Evolutionary conservation across 2,797 vertebrate genomes (phyloP), one percentile per base, ranked within the genome.

Genomic region (Harpagifer antarcticus): DNA sequence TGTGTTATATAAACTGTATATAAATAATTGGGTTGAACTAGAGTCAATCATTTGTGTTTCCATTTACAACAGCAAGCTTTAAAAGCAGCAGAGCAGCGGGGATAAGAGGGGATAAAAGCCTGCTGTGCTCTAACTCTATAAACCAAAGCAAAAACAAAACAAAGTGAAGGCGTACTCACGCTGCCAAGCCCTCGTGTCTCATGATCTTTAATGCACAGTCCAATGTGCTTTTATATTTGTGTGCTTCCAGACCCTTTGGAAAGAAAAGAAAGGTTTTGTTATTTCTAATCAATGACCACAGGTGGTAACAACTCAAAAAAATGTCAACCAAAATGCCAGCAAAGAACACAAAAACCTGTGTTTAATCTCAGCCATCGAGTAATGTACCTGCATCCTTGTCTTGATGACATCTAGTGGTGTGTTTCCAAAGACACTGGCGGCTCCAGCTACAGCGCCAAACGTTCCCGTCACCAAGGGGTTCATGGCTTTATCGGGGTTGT

Each of bases 381-480:
- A 5, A 10, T 2, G 0, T 87, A 97, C 97, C 97, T 99, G 97
- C 98, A 99, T 97, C 79, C 97, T 95, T 50, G 97, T 98, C 93
- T 99, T 99, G 82, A 99, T 95, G 61, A 99, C 98, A 0, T 99
- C 98, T 43, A 99, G 80, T 0, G 97, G 97, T 0, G 97, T 99
- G 93, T 99, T 99, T 70, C 97, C 98, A 0, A 99, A 99, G 62
- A 99, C 97, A 3, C 98, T 99, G 0, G 97, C 96, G 15, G 97
- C 97, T 20, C 97, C 97, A 0, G 97, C 98, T 0, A 94, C 59
- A 5, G 96, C 97, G 68, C 97, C 97, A 12, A 99, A 99, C 2
- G 84, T 2, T 5, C 97, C 97, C 0, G 97, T 99, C 72, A 99
- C 0, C 0, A 99, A 44, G 0, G 97, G 98, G 69, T 98, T 97